Evolutionary conservation across 30 jellyfish, hydroid and myxozoan genomes (phyloP).

Genomic region (Chrysaora quinquecirrha): DNA sequence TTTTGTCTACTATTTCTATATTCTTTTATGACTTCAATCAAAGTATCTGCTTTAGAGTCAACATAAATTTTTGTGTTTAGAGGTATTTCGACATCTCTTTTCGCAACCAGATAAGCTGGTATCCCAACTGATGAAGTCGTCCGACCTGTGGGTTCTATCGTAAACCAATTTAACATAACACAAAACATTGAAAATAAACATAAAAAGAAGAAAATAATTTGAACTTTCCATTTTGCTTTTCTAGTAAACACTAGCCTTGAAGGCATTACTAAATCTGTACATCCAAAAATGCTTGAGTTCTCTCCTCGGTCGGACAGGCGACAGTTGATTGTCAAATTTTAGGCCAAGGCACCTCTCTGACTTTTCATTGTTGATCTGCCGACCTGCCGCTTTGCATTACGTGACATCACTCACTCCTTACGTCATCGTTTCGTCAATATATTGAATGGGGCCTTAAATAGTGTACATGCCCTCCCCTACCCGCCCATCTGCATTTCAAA

Average conservation of each 20-base stretch:
- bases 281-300: not conserved
- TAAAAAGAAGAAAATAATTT: not conserved
- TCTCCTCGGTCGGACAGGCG: too few relatives aligned
- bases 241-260: constrained; percentile 13
- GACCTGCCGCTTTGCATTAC: too few relatives aligned
- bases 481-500: too few relatives aligned
- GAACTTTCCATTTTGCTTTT: constrained; percentile 52
- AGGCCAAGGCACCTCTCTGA: too few relatives aligned
- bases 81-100: constrained; percentile 20
- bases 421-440: too few relatives aligned
- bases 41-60: constrained; percentile 25
- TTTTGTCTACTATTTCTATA: too few relatives aligned
- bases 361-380: too few relatives aligned
- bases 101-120: constrained; percentile 49
- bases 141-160: too few relatives aligned
- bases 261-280: not conserved
- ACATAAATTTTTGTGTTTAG: constrained; percentile 37
- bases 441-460: too few relatives aligned
- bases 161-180: constrained; percentile 22
- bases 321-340: too few relatives aligned
- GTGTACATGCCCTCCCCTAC: too few relatives aligned
- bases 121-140: not conserved
- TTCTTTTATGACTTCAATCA: not conserved
- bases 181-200: constrained; percentile 20
- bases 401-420: too few relatives aligned